Base-by-base conservation (phyloP, 2,888 invertebrate genomes). In the Aelia acuminata region DNA sequence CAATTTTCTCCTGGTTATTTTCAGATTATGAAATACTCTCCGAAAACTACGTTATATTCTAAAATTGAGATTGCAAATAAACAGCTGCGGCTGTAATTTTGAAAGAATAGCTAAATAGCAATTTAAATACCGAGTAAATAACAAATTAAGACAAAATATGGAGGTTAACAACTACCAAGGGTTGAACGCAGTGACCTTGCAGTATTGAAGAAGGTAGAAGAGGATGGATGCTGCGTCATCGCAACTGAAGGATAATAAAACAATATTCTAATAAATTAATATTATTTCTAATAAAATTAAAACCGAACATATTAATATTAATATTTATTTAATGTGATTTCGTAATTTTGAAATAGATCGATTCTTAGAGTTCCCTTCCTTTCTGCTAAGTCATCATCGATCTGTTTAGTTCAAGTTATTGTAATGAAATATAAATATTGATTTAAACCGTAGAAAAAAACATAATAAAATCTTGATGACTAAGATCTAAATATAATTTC, bases 101-200 rank as follows among this genome's bases (percentile, higher is more conserved):
- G 10, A n/a, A 7, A 22, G n/a, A n/a, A 53, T 53, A n/a, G n/a
- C 22, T 53, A 4, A 1, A 31, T 31, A 63, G 15, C 15, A 70
- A 35, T 26, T n/a, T 70, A 26, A 35, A 31, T 15, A 63, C 5
- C 4, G 3, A 7, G 5, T 63, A 63, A 63, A 35, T 8, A 35
- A 18, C n/a, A 35, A 31, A 63, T 0, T n/a, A 31, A 31, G 13
- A 31, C 26, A 53, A 53, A 57, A 2, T n/a, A n/a, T 11, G n/a
- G 57, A 57, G 57, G n/a, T 57, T 35, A 22, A 70, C 18, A 70
- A 18, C 57, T 13, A 3, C 7, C 5, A 70, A n/a, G 80, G 80
- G 39, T 80, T 80, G 43, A 43, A 75, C 22, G 43, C 80, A 43
- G 43, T 80, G 80, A 80, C 80, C 43, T 47, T 43, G 43, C 80